A percentile compares a stretch with the other conserved stretches of the same genome.
phyloP scores from a whole-genome alignment of 1,140 invertebrate genomes.

The Lethrus apterus region DNA sequence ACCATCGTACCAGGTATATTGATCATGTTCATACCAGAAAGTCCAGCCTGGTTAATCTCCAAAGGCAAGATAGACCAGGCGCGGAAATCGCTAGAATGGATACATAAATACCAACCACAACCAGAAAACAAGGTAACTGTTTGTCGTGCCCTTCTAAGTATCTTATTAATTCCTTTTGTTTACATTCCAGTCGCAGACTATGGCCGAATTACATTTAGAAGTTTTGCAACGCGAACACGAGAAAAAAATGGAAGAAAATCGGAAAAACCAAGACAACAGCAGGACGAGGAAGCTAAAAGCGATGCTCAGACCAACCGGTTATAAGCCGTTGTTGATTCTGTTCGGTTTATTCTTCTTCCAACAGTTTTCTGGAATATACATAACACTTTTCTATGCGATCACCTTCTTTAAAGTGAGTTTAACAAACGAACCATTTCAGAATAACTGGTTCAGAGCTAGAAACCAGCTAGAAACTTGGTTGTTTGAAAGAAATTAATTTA shows the following conservation, averaged over 20 bases:
- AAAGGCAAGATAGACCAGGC: conserved; percentile 48
- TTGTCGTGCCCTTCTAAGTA: background rate
- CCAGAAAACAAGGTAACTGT: conserved; percentile 19
- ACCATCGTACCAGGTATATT: conserved; percentile 47
- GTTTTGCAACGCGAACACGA: conserved; percentile 39
- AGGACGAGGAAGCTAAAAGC: conserved; percentile 34
- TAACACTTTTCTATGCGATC: conserved; percentile 60
- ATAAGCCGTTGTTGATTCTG: conserved; percentile 50
- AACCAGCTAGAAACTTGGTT: too few species aligned
- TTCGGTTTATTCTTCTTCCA: conserved; percentile 50
- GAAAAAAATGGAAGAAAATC: conserved; percentile 38
- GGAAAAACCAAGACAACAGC: conserved; percentile 24
- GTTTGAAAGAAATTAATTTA: too few species aligned
- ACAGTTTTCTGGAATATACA: conserved; percentile 55
- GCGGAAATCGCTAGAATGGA: conserved; percentile 44
- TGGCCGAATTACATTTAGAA: conserved; percentile 34
- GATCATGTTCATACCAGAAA: conserved; percentile 56
- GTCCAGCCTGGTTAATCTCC: conserved; percentile 52
- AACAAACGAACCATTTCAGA: too few species aligned
- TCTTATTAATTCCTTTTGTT: background rate
- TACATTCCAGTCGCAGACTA: conserved; percentile 3
- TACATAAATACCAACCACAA: conserved; percentile 31
- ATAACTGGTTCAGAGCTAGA: too few species aligned
- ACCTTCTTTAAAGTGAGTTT: conserved; percentile 47
- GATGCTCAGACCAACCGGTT: conserved; percentile 46